These are phyloP conservation scores for Zelostemma sp. DNA, from an alignment of 1,140 invertebrate species.

Conservation along the genomic window DNA sequence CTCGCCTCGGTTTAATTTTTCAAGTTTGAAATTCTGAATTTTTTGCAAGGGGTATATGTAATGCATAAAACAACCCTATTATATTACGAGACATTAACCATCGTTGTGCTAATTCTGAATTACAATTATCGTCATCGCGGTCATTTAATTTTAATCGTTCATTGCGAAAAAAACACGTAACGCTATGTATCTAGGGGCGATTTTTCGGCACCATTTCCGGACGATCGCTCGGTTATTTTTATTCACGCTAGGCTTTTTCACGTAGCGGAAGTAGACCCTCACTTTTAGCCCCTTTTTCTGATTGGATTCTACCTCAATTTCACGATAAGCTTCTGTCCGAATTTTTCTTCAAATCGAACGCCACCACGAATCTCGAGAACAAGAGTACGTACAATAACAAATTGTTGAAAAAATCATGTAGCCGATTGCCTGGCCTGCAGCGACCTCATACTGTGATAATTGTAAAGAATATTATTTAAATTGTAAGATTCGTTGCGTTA, in stretches of 20 bases:
- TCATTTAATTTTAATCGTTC: slow-evolving; percentile 48
- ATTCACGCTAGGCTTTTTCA: slow-evolving; percentile 59
- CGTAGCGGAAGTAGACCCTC: slow-evolving; percentile 65
- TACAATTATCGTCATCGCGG: slow-evolving; percentile 47
- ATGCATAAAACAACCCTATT: slow-evolving; percentile 56
- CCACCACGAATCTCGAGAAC: slow-evolving; percentile 34
- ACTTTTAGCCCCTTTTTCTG: slow-evolving; percentile 61
- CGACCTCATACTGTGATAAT: slow-evolving; percentile 70
- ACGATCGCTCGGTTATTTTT: slow-evolving; percentile 48
- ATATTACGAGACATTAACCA: slow-evolving; percentile 64
- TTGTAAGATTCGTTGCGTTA: slow-evolving; percentile 63
- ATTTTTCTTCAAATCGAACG: slow-evolving; percentile 9
- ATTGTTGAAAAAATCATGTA: slow-evolving; percentile 33
- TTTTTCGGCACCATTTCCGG: no score
- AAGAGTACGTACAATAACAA: slow-evolving; percentile 27
- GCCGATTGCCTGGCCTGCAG: slow-evolving; percentile 60
- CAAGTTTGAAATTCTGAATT: slow-evolving; percentile 1
- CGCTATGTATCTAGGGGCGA: slow-evolving; percentile 39
- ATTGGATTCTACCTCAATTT: slow-evolving; percentile 68
- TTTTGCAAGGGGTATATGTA: slow-evolving; percentile 40
- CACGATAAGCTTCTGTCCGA: slow-evolving; percentile 46
- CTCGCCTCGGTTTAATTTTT: not conserved
- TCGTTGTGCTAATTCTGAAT: slow-evolving; percentile 65
- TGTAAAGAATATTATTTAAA: slow-evolving; percentile 69
- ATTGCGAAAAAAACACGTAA: slow-evolving; percentile 35